These are phyloP conservation scores for Pithys albifrons DNA, from an alignment of 2,113 vertebrate genomes.

Conservation along the genomic window DNA sequence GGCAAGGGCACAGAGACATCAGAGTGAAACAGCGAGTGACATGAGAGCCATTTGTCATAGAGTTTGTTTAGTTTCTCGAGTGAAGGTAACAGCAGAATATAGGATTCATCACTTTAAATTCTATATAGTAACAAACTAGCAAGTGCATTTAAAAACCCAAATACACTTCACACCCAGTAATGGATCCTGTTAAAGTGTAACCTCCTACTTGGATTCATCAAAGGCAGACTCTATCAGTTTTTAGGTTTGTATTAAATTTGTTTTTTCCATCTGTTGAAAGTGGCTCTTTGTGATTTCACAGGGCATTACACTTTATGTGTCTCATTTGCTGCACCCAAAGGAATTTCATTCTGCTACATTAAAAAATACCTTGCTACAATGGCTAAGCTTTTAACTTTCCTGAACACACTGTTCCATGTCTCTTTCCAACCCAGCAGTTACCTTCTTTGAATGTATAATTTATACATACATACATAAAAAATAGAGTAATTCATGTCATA, in stretches of 20 bases:
- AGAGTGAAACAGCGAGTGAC: not conserved
- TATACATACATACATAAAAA: not conserved
- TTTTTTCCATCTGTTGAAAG: constrained; percentile 54
- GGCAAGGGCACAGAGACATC: not conserved
- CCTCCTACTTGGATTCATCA: constrained; percentile 29
- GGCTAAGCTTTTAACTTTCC: constrained; percentile 35
- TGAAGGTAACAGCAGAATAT: not conserved
- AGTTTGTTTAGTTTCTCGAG: constrained; percentile 8
- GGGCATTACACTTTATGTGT: constrained; percentile 81
- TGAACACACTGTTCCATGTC: not conserved
- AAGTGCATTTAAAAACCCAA: constrained; percentile 35
- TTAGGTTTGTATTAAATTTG: constrained; percentile 50
- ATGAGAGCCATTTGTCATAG: not conserved
- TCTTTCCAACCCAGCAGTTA: not conserved
- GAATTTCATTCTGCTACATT: constrained; percentile 77
- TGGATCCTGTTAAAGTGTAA: constrained; percentile 45
- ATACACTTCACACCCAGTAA: constrained; percentile 19
- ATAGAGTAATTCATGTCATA: not conserved
- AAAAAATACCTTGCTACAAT: constrained; percentile 56
- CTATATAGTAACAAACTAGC: constrained; percentile 5
- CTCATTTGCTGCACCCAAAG: constrained; percentile 78
- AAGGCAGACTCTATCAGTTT: constrained; percentile 23
- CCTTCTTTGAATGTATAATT: not conserved
- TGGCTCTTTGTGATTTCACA: constrained; percentile 80
- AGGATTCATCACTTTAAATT: constrained; percentile 15